Evolutionary conservation across 2,888 invertebrate genomes (phyloP).

Genomic region (Cecidostiba fungosa): DNA sequence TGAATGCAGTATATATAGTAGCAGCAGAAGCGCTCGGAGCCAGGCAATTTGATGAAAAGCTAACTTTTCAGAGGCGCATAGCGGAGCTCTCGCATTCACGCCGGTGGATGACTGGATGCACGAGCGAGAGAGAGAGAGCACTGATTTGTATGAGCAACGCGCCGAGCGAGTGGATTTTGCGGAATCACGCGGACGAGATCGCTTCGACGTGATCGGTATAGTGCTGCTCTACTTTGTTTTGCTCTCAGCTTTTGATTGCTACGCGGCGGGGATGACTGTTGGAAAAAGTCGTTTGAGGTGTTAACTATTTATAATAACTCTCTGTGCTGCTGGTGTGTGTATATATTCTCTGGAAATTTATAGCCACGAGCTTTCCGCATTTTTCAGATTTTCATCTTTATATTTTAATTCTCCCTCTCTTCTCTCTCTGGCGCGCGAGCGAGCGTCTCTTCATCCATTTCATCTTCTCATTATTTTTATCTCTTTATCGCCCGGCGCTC

Average conservation of each 20-base stretch:
- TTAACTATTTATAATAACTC: not conserved
- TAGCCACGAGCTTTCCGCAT: not conserved
- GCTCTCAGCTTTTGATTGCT: not conserved
- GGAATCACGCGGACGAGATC: not conserved
- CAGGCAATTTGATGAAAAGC: conserved; percentile 35
- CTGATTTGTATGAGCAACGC: conserved; percentile 5
- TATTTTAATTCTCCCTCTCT: conserved; percentile 44
- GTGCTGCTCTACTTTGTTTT: not conserved
- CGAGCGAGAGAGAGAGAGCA: not conserved
- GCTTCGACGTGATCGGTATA: not conserved
- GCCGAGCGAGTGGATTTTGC: conserved; percentile 1
- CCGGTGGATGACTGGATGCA: conserved; percentile 14
- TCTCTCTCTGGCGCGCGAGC: not conserved
- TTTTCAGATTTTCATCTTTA: conserved; percentile 44
- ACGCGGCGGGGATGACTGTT: not conserved
- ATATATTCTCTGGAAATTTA: conserved; percentile 6
- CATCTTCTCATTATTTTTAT: conserved; percentile 59
- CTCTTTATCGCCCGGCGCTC: conserved; percentile 43
- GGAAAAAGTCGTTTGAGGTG: not conserved
- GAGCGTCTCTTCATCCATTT: conserved; percentile 42
- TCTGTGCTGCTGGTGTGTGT: not conserved
- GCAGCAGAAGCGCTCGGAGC: not conserved
- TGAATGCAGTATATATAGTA: not conserved
- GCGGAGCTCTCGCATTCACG: conserved; percentile 17
- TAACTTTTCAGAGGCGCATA: conserved; percentile 15